Evolutionary conservation across 2,113 vertebrate genomes (phyloP).

Genomic region (Mixornis gularis): DNA sequence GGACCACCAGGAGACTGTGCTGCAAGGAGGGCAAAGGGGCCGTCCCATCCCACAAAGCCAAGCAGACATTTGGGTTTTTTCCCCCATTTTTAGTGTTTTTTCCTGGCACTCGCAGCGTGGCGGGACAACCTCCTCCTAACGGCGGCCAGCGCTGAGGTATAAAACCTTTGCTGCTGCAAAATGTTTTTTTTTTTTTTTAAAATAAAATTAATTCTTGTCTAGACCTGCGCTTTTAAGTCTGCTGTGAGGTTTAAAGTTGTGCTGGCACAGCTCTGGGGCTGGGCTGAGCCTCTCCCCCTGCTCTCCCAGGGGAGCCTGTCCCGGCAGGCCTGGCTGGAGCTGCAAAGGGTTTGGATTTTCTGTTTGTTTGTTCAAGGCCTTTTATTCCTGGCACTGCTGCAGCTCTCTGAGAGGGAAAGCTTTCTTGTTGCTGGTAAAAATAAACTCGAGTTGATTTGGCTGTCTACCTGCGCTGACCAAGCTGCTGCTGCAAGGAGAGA

Average conservation of each 20-base stretch:
- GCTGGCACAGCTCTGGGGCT: not conserved
- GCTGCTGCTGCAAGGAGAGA: not conserved
- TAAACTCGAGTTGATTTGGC: not conserved
- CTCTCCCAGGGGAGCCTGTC: slow-evolving; percentile 4
- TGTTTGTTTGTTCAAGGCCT: slow-evolving; percentile 18
- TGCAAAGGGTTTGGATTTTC: not conserved
- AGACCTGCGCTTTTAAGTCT: slow-evolving; percentile 31
- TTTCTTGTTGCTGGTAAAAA: slow-evolving; percentile 18
- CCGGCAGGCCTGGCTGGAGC: not conserved
- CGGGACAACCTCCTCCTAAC: not conserved
- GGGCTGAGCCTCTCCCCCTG: slow-evolving; percentile 16
- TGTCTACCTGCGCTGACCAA: not conserved
- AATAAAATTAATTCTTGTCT: not conserved
- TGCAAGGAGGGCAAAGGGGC: not conserved
- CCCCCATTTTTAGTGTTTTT: not conserved
- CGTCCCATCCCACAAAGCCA: not conserved
- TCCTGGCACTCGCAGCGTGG: rapidly evolving
- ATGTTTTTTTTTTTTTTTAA: not conserved
- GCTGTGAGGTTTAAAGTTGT: not conserved
- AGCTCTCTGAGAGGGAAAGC: not conserved
- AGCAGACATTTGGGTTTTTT: rapidly evolving
- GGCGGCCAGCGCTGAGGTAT: rapidly evolving
- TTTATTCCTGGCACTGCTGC: not conserved
- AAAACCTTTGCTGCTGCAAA: not conserved
- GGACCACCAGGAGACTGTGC: not conserved